phyloP scores from a whole-genome alignment of 2,797 vertebrate genomes.

The Lithobates pipiens region DNA sequence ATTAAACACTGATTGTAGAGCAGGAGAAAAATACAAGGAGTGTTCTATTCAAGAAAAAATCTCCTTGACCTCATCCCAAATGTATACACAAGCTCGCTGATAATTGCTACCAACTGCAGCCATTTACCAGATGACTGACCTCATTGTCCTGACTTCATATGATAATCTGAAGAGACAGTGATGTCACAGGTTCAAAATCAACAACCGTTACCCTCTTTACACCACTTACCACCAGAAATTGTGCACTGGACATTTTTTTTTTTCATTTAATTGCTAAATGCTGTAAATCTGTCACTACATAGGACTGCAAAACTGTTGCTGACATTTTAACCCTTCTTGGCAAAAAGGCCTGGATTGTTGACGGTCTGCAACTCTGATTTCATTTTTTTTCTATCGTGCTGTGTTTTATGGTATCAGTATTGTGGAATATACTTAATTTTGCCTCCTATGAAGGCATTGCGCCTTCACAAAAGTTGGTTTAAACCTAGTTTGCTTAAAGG shows the following conservation, averaged over 20 bases:
- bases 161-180: background rate
- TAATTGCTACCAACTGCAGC: constrained; percentile 48
- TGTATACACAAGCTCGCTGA: constrained; percentile 40
- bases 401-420: no score
- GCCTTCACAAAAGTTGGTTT: no score
- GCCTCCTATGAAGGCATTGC: no score
- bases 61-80: constrained; percentile 31
- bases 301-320: background rate
- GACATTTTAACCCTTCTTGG: background rate
- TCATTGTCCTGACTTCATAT: constrained; percentile 31
- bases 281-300: background rate
- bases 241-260: constrained; percentile 4
- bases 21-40: constrained; percentile 16
- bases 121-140: constrained; percentile 13
- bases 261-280: background rate
- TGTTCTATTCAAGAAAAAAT: constrained; percentile 17
- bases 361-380: background rate
- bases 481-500: no score
- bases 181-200: constrained; percentile 31
- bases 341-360: no score
- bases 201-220: background rate
- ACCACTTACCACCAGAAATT: constrained; percentile 3
- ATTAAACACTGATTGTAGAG: background rate
- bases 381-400: no score
- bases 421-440: no score